phyloP scores from a whole-genome alignment of 2,113 vertebrate species.

The Phrynosoma blainvillii region DNA sequence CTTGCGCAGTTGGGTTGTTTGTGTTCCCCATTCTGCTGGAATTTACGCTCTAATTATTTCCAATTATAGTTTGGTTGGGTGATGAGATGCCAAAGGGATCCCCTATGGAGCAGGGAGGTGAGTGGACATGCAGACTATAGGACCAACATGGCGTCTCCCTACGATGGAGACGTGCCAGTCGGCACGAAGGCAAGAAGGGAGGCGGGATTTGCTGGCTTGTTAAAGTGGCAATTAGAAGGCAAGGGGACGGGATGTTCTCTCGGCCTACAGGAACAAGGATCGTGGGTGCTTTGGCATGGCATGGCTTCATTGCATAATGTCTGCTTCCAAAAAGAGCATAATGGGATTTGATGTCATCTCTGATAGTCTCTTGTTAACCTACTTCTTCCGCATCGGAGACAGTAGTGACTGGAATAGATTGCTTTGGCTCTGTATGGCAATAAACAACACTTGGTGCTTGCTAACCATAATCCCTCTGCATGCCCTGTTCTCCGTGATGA shows the following conservation, averaged over 20 bases:
- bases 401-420: not conserved
- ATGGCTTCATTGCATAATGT: constrained; percentile 37
- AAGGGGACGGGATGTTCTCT: not conserved
- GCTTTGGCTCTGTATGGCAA: not conserved
- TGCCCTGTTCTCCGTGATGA: no score
- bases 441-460: not conserved
- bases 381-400: not conserved
- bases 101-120: constrained; percentile 17
- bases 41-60: constrained; percentile 74
- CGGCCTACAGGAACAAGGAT: not conserved
- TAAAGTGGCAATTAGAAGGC: not conserved
- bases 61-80: constrained; percentile 67
- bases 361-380: constrained; percentile 53
- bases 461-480: not conserved
- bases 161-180: rapidly evolving
- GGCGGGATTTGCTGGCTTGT: not conserved
- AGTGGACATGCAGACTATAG: not conserved
- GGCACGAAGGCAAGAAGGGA: not conserved
- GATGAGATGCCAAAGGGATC: constrained; percentile 48
- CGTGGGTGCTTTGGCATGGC: not conserved
- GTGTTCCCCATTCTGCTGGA: constrained; percentile 31
- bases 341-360: constrained; percentile 61
- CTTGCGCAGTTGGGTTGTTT: constrained; percentile 1
- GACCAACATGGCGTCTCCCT: not conserved
- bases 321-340: constrained; percentile 32